Evolutionary conservation across 2,113 vertebrate genomes (phyloP), one percentile per base, ranked within the genome.

Genomic region (Pomatostomus ruficeps): DNA sequence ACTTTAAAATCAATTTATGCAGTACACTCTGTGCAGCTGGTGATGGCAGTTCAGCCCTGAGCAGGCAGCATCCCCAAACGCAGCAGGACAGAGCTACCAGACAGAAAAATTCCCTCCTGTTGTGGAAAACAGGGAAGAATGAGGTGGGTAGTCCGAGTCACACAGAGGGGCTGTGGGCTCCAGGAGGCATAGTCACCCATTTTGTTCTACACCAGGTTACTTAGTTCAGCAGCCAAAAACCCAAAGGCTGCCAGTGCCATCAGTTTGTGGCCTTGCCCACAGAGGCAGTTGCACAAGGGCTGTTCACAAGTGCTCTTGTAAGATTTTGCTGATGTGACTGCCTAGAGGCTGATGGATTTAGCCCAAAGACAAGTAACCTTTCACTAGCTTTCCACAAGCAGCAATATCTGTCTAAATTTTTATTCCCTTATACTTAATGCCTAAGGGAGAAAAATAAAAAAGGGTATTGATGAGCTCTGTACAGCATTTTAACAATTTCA

Each of bases 81-180:
- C 42, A 80, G 79, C 5, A 2, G 23, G 21, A 36, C 20, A 0
- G 0, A 3, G 2, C n/a, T 35, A 46, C 11, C 22, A 48, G 52
- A 63, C 0, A 43, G 1, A 25, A 90, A 54, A 40, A 59, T 45
- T 72, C 29, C 12, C 6, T 6, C 29, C 21, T 2, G 0, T 43
- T 52, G 9, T 75, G 42, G 55, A 74, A 89, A 24, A 51, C 17
- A 31, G 66, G 23, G 51, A 86, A 88, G 43, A 80, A 26, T 25
- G 12, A 85, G 6, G 13, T 15, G 15, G 2, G 19, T 11, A 40
- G 28, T 26, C 9, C 2, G 7, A 40, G 29, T 49, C 23, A 36
- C 0, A 1, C 0, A 1, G 13, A 66, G 7, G 25, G 31, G 1
- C 14, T 91, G 6, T 3, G 1, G 14, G 13, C 25, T 78, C 22